These are phyloP conservation scores for Pseudomugil gertrudae DNA, from an alignment of 2,797 vertebrate species.

Conservation along the genomic window DNA sequence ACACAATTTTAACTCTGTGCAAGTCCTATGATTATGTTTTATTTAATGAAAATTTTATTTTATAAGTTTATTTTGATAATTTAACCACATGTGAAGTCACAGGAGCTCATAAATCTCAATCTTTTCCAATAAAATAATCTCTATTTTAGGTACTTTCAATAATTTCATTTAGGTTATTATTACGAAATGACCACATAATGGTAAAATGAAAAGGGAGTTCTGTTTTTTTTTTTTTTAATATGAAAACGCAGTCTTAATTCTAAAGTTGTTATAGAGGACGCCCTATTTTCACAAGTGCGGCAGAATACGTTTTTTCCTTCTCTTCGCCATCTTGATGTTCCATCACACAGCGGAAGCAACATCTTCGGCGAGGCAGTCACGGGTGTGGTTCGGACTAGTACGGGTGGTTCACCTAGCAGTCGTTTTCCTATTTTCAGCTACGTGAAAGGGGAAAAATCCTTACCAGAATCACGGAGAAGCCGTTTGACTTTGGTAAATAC, in stretches of 20 bases:
- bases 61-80: constrained; percentile 36
- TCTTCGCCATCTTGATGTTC: constrained; percentile 85
- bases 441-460: constrained; percentile 57
- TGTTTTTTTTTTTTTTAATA: fast-evolving
- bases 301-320: constrained; percentile 74
- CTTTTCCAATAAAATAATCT: constrained; percentile 74
- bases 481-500: constrained; percentile 71
- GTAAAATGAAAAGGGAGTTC: not conserved
- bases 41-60: constrained; percentile 2
- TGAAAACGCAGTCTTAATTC: not conserved
- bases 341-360: constrained; percentile 75
- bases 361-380: constrained; percentile 70
- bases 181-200: not conserved
- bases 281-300: constrained; percentile 83
- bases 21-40: not conserved
- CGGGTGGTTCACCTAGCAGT: constrained; percentile 78
- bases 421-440: constrained; percentile 67
- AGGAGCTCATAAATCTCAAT: constrained; percentile 69
- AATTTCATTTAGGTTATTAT: not conserved
- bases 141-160: constrained; percentile 39
- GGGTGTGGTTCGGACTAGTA: constrained; percentile 78
- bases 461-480: constrained; percentile 73
- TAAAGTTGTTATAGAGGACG: constrained; percentile 48
- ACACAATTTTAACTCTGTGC: not conserved
- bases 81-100: constrained; percentile 44